Evolutionary conservation across 2,888 invertebrate species (phyloP).

Genomic region (Hylaea fasciaria): DNA sequence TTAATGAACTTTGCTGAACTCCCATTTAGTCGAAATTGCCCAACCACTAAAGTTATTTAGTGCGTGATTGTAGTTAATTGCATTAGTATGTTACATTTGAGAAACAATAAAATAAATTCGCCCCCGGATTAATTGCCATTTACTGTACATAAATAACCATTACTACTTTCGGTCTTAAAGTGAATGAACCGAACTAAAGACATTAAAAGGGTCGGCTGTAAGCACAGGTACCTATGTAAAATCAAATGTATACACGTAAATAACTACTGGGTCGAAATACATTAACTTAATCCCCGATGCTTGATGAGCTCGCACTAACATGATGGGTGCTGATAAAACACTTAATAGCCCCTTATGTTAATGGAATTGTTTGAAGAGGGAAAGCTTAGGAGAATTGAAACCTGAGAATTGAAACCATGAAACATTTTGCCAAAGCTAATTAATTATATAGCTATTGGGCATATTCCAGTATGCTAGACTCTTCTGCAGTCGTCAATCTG

Average conservation of each 20-base stretch:
- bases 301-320: constrained; percentile 38
- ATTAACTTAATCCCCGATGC: constrained; percentile 61
- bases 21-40: constrained; percentile 28
- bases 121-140: constrained; percentile 31
- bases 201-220: constrained; percentile 72
- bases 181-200: constrained; percentile 69
- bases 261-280: constrained; percentile 66
- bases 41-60: constrained; percentile 30
- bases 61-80: constrained; percentile 30
- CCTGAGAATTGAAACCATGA: constrained; percentile 6
- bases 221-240: constrained; percentile 75
- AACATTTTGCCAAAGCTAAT: too few species aligned
- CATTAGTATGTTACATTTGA: constrained; percentile 29
- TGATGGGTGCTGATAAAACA: constrained; percentile 37
- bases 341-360: constrained; percentile 31
- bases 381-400: constrained; percentile 1
- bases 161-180: constrained; percentile 53
- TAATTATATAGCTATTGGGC: too few species aligned
- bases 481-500: too few species aligned
- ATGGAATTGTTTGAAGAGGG: constrained; percentile 27
- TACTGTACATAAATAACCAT: constrained; percentile 43
- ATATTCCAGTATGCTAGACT: neutral
- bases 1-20: constrained; percentile 26
- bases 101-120: constrained; percentile 31
- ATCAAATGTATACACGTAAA: constrained; percentile 72